Base-by-base conservation (phyloP, 2,888 invertebrate species). In the Eristalis intricaria region DNA sequence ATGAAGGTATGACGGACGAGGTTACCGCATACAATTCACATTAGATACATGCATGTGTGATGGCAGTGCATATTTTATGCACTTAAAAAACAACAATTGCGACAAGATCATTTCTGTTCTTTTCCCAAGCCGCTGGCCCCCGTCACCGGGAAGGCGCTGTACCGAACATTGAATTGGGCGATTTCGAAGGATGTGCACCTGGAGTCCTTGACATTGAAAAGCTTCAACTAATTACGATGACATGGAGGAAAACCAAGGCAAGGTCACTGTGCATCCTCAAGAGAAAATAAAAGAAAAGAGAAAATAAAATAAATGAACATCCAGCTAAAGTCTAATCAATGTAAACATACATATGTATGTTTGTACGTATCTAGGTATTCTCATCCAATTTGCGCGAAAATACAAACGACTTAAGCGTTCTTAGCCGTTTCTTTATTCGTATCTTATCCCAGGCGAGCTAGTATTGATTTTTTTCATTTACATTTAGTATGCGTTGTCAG, bases 391-490 rank as follows among this genome's bases (percentile, higher is more conserved):
- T 70, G 58, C 60, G 38, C 50, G 4, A 50, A 50, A 50, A 19
- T 50, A 19, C 50, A 73, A 61, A 73, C 26, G 60, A 63, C 71
- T 50, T 50, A 50, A 50, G 19, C 40, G 43, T 29, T 4, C 40
- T 10, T 22, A 38, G 38, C 40, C 38, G n/a, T 61, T 43, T 43
- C 35, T 35, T 70, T 29, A 13, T 7, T 63, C 29, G 29, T 73
- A 73, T 73, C 71, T 63, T 73, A 73, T 71, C 71, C 22, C 43
- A 22, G 3, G 13, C 26, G 71, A 73, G 71, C 11, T 15, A 15
- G 23, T 68, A 76, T 76, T 76, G 68, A 76, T 76, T 76, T 75
- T 76, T 68, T 68, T 60, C 43, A 68, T 61, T 76, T 68, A 43
- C 76, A 40, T 32, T 61, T 50, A 50, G 19, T 8, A 50, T 50